A percentile compares a stretch with the other conserved stretches of the same genome.
Evolutionary conservation across 2,797 vertebrate genomes (phyloP).

Genomic region (Emys orbicularis): DNA sequence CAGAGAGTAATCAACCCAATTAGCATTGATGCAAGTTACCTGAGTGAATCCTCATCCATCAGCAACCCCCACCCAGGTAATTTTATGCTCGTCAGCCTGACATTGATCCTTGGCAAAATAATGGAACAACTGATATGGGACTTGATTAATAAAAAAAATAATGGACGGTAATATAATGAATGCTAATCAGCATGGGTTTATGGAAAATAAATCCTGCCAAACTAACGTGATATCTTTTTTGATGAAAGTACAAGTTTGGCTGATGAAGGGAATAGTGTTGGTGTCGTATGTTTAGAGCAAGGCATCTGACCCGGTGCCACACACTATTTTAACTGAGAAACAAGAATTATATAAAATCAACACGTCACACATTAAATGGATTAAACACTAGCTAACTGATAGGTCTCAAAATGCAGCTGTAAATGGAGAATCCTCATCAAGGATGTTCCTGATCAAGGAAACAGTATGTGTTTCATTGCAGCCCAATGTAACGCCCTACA

Average conservation of each 20-base stretch:
- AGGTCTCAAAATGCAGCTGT: background rate
- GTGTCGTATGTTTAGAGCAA: background rate
- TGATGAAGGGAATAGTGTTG: background rate
- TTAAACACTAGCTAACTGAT: background rate
- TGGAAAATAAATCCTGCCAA: background rate
- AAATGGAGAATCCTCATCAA: background rate
- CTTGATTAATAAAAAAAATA: background rate
- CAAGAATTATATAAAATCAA: background rate
- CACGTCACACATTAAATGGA: accelerated
- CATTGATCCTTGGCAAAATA: background rate
- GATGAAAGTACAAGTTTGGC: background rate
- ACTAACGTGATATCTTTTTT: background rate
- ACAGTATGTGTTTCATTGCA: background rate
- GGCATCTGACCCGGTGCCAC: background rate
- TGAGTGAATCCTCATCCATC: background rate
- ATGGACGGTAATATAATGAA: background rate
- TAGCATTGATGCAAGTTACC: background rate
- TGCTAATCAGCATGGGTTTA: background rate
- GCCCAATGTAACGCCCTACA: no score
- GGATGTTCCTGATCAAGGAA: background rate
- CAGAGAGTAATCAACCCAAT: background rate
- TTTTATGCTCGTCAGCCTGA: background rate
- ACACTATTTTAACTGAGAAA: background rate
- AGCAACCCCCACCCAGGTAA: background rate
- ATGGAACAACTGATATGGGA: background rate